Base-by-base conservation (phyloP, 2,888 invertebrate genomes). In the Phrixothrix hirtus region DNA sequence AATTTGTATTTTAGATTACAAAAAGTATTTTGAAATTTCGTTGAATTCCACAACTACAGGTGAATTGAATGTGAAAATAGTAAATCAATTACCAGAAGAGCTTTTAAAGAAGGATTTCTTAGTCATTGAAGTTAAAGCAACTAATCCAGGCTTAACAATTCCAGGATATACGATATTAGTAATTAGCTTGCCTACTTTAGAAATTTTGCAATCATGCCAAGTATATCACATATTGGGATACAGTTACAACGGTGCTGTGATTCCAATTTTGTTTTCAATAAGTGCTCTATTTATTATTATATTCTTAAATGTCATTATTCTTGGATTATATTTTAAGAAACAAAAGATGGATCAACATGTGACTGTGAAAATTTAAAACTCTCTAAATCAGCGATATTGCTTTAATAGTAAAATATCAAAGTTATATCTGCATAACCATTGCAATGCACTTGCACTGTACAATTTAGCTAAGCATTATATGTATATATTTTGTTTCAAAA, bases 11-110 rank as follows among this genome's bases (percentile, higher is more conserved):
- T 29, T 29, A 29, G 44, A 9, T 15, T 46, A 46, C 26, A 4
- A 46, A 16, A 25, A 46, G 21, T 46, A 38, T 39, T 46, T 46
- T 15, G n/a, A 14, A 9, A 17, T 44, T 14, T n/a, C 13, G 5
- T 16, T 36, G 9, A 21, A 36, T 15, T n/a, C 0, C 1, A n/a
- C 14, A n/a, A 12, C 25, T 32, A 21, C 16, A 4, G n/a, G 10
- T n/a, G n/a, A 34, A 21, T n/a, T 44, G 1, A 2, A 29, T 14
- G 44, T 36, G 6, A 11, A 16, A 14, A 1, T 29, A n/a, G 10
- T 36, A 27, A 26, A 27, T 11, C 14, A 11, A 1, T 10, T 44
- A 4, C 14, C 26, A 6, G 17, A 27, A 14, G 4, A 12, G 6
- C 12, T 27, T 32, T 10, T 34, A 5, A 26, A 34, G 17, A 34